A percentile compares a stretch with the other conserved stretches of the same genome.
phyloP scores from a whole-genome alignment of 2,888 invertebrate genomes.

The Eulithis prunata region DNA sequence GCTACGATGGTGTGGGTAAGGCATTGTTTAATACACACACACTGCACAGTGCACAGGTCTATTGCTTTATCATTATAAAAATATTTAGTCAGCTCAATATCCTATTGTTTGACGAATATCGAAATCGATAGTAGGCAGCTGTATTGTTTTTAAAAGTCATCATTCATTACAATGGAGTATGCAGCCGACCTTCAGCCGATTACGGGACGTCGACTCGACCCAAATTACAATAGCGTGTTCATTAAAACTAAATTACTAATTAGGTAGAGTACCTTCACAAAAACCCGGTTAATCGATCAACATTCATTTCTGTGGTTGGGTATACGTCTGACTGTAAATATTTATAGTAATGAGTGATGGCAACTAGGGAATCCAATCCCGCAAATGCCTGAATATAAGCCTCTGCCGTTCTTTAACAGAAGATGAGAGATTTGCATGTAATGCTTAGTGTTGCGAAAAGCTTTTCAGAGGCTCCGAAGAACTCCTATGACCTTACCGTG shows the following conservation, averaged over 20 bases:
- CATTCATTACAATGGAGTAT: slow-evolving; percentile 38
- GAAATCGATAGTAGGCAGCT: background rate
- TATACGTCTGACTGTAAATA: background rate
- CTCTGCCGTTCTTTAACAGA: background rate
- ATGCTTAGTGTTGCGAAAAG: slow-evolving; percentile 2
- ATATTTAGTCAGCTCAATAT: too few species aligned
- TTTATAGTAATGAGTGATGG: background rate
- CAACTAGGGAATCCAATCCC: background rate
- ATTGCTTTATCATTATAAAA: too few species aligned
- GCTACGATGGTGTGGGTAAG: background rate
- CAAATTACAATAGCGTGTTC: slow-evolving; percentile 65
- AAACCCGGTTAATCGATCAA: slow-evolving; percentile 26
- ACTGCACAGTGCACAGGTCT: too few species aligned
- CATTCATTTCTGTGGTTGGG: slow-evolving; percentile 18
- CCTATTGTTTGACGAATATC: slow-evolving; percentile 5
- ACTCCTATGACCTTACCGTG: slow-evolving; percentile 62
- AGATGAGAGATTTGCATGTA: background rate
- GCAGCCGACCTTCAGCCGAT: slow-evolving; percentile 74
- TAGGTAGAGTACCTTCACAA: slow-evolving; percentile 7
- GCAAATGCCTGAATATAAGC: background rate
- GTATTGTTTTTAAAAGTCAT: background rate
- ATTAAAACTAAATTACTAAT: slow-evolving; percentile 66
- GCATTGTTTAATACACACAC: slow-evolving; percentile 6
- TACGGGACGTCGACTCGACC: slow-evolving; percentile 70
- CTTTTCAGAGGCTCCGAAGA: slow-evolving; percentile 28